These are phyloP conservation scores for Muscicapa adusta DNA, from an alignment of 2,113 vertebrate genomes.

Conservation along the genomic window DNA sequence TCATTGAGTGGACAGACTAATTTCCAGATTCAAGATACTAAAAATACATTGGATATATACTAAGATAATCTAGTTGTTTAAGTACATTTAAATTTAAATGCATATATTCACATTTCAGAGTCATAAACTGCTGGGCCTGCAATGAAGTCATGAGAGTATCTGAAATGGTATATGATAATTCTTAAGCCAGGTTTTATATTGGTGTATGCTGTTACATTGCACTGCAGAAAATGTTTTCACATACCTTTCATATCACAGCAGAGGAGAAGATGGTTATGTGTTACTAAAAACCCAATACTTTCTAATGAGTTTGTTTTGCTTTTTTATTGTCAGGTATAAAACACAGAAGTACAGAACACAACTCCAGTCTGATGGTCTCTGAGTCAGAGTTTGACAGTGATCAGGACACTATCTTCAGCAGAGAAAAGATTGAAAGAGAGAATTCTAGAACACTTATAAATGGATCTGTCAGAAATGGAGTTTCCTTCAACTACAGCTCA, in stretches of 20 bases:
- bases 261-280: neutral
- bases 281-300: neutral
- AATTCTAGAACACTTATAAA: slow-evolving; percentile 65
- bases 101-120: neutral
- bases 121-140: neutral
- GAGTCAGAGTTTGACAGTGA: slow-evolving; percentile 92
- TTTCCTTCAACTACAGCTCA: slow-evolving; percentile 74
- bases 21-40: neutral
- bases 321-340: slow-evolving; percentile 78
- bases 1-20: neutral
- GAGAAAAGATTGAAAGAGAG: slow-evolving; percentile 74
- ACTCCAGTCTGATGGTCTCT: slow-evolving; percentile 91
- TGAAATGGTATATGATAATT: neutral
- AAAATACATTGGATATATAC: neutral
- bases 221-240: neutral
- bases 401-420: slow-evolving; percentile 87
- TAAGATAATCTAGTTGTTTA: neutral
- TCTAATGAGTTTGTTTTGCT: neutral
- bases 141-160: neutral
- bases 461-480: slow-evolving; percentile 73
- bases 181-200: neutral
- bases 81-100: neutral
- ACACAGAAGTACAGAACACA: slow-evolving; percentile 90
- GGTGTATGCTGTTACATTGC: neutral
- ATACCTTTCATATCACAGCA: neutral